Evolutionary conservation across 2,113 vertebrate species (phyloP), one percentile per base, ranked within the genome.

Genomic region (Grantiella picta): DNA sequence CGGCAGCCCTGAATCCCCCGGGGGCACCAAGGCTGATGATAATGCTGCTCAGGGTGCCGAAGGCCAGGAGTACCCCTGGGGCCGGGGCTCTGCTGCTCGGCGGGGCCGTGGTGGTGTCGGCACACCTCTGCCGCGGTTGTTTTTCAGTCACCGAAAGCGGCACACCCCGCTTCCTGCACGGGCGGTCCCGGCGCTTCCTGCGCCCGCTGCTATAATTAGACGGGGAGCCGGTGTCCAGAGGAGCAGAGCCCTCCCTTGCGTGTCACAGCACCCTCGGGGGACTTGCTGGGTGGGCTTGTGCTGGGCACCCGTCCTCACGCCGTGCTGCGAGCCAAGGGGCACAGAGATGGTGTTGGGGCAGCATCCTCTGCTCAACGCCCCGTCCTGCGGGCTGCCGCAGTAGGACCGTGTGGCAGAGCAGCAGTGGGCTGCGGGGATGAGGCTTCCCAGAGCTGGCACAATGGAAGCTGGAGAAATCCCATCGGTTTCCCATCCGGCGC

Each of bases 121-220:
- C 94, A 78, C 92, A 72, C 69, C 81, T 85, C 89, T 2, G 7
- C 45, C 18, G 2, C 2, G 11, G 75, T 77, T 96, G 93, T 95
- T 96, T 90, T 93, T 88, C 79, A 61, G 70, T 8, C 72, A 15
- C 54, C 1, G 5, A 61, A 38, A 40, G 75, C 11, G 85, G 82
- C 94, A 96, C 95, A 63, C 95, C 94, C 92, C 15, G n/a, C 92
- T 96, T 96, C 94, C 96, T 96, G 94, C 78, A 25, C 57, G 0
- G 84, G 44, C 28, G 0, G 73, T 86, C 75, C 10, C 2, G 4
- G 45, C 3, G 6, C 68, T 96, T 95, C 94, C 95, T 94, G 92
- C 15, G 1, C 86, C 40, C 5, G 1, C 56, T 44, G 92, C 85
- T 93, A 70, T 60, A 81, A 77, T 88, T 92, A 83, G 84, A 64